Conservation (phyloP, 2,113 vertebrate species). For the Bungarus multicinctus region DNA sequence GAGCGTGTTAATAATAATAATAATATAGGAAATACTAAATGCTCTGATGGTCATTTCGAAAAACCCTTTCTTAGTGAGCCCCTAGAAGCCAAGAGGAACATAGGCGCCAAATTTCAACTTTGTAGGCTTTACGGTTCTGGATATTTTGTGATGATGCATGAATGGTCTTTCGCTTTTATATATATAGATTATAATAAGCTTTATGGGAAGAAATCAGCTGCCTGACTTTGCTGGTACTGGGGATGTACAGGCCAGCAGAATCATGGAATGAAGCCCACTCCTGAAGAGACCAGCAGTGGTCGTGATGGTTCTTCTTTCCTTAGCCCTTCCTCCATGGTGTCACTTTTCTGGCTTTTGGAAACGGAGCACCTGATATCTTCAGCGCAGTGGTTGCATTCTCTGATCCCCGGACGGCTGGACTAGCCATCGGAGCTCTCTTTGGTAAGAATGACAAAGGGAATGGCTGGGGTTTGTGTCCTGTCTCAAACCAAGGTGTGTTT, state of each 20-base stretch:
- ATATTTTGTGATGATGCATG: too few relatives aligned
- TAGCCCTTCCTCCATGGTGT: slow-evolving; percentile 85
- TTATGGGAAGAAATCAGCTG: background rate
- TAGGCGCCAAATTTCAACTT: too few relatives aligned
- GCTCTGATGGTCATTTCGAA: too few relatives aligned
- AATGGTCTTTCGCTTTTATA: too few relatives aligned
- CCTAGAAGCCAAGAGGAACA: too few relatives aligned
- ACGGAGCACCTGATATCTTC: slow-evolving; percentile 94
- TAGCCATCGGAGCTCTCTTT: slow-evolving; percentile 90
- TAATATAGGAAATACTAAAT: too few relatives aligned
- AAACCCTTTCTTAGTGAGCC: too few relatives aligned
- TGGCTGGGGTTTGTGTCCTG: background rate
- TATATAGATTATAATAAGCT: background rate
- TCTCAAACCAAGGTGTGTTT: background rate
- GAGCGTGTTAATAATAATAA: too few relatives aligned
- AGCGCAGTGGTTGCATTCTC: slow-evolving; percentile 94
- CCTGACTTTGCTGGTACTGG: background rate
- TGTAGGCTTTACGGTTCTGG: too few relatives aligned
- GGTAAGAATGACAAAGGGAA: slow-evolving; percentile 65
- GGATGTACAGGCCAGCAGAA: background rate
- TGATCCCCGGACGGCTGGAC: slow-evolving; percentile 81
- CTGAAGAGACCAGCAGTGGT: fast-evolving
- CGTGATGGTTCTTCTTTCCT: slow-evolving; percentile 51
- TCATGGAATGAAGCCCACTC: fast-evolving
- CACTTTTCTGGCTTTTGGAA: slow-evolving; percentile 95